These are phyloP conservation scores for Mantis religiosa DNA, from an alignment of 2,888 invertebrate species.

Conservation along the genomic window DNA sequence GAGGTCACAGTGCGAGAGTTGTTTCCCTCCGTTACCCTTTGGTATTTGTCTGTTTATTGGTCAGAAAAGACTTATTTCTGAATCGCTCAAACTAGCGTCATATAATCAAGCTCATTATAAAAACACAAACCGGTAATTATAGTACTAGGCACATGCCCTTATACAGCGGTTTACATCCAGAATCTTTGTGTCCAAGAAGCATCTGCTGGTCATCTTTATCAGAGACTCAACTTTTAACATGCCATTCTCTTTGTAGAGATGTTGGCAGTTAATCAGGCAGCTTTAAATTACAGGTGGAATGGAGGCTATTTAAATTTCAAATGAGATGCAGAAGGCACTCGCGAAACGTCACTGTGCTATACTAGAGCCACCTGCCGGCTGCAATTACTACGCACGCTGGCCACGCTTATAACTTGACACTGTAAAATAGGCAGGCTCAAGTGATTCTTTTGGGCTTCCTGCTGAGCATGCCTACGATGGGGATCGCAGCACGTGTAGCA, in stretches of 20 bases:
- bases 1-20: no score
- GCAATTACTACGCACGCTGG: not conserved
- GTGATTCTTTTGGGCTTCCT: not conserved
- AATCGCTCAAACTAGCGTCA: no score
- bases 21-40: no score
- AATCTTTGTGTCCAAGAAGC: no score
- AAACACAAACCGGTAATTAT: no score
- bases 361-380: not conserved
- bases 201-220: not conserved
- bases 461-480: no score
- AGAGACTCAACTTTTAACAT: not conserved
- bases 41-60: no score
- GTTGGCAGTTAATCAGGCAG: not conserved
- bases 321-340: not conserved
- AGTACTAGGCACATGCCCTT: no score
- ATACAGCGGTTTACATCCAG: no score
- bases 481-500: no score
- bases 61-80: no score
- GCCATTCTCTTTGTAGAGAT: not conserved
- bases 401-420: not conserved
- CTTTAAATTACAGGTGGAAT: not conserved
- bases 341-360: not conserved
- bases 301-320: not conserved
- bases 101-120: no score
- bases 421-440: not conserved